A percentile compares a stretch with the other conserved stretches of the same genome.
Evolutionary conservation across 2,113 vertebrate species (phyloP).

Genomic region (Riparia riparia): DNA sequence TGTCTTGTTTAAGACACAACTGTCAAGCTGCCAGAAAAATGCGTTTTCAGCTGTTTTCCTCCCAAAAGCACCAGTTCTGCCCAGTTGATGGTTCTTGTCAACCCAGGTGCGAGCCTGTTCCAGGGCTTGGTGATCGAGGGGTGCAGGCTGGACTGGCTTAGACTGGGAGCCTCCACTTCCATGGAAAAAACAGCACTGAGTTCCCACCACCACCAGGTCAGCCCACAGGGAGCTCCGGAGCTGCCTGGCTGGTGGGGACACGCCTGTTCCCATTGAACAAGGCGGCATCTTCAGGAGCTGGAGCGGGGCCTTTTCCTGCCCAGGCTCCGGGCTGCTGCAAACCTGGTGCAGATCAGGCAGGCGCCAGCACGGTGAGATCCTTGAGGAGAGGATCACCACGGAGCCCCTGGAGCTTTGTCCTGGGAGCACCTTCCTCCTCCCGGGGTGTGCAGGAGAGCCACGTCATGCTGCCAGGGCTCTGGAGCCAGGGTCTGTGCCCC

Average conservation of each 20-base stretch:
- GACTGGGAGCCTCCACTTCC: neutral
- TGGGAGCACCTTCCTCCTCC: neutral
- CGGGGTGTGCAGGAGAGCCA: accelerated
- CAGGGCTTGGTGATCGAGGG: accelerated
- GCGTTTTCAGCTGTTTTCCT: neutral
- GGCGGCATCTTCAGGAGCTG: accelerated
- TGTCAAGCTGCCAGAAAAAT: conserved; percentile 50
- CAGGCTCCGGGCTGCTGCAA: neutral
- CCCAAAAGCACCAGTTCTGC: neutral
- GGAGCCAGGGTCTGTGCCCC: accelerated
- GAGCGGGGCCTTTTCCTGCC: accelerated
- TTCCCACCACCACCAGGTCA: accelerated
- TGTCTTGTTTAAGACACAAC: conserved; percentile 12
- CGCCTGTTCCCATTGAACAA: accelerated
- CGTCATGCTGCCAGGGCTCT: accelerated
- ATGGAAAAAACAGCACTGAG: accelerated
- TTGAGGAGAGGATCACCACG: accelerated
- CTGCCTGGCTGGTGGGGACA: neutral
- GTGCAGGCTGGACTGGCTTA: neutral
- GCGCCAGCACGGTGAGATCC: accelerated
- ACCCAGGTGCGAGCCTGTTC: neutral
- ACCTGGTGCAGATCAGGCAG: accelerated
- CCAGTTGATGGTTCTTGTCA: neutral
- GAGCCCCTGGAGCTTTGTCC: neutral
- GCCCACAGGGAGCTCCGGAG: accelerated